A percentile compares a stretch with the other conserved stretches of the same genome.
Evolutionary conservation across 2,888 invertebrate genomes (phyloP).

Genomic region (Lycia hirtaria): DNA sequence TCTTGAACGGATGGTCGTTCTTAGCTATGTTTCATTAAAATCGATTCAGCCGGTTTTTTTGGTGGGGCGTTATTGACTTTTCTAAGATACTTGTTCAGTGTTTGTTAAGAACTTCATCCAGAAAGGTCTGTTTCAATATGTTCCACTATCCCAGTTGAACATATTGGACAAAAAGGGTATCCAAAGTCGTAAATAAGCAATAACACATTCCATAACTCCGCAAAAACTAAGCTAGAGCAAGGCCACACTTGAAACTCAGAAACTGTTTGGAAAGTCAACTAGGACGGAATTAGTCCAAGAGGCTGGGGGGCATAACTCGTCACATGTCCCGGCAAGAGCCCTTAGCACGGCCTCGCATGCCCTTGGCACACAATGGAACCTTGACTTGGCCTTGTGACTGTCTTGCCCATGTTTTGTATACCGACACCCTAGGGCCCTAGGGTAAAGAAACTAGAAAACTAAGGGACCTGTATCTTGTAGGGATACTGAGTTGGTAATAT

Average conservation of each 20-base stretch:
- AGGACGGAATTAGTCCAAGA: constrained; percentile 51
- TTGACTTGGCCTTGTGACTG: constrained; percentile 54
- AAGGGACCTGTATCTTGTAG: too few species aligned
- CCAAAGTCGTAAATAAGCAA: neutral
- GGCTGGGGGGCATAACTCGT: constrained; percentile 47
- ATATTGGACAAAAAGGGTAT: neutral
- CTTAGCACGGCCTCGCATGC: constrained; percentile 48
- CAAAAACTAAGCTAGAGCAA: constrained; percentile 1
- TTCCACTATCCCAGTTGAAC: neutral
- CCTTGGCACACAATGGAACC: constrained; percentile 56
- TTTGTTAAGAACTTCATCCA: too few species aligned
- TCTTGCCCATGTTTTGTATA: constrained; percentile 16
- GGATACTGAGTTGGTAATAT: too few species aligned
- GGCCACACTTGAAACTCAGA: constrained; percentile 21
- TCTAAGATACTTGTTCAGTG: too few species aligned
- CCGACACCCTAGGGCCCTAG: neutral
- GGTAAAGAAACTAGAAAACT: neutral
- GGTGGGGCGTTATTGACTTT: too few species aligned
- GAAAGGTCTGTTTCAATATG: too few species aligned
- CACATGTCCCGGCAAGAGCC: constrained; percentile 51
- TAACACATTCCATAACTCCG: neutral
- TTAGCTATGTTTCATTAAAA: too few species aligned
- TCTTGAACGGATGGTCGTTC: too few species aligned
- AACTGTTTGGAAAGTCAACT: constrained; percentile 41
- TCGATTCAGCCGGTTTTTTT: too few species aligned